A percentile compares a stretch with the other conserved stretches of the same genome.
phyloP scores from a whole-genome alignment of 64 coral and sea anemone species.

The Porites lutea region DNA sequence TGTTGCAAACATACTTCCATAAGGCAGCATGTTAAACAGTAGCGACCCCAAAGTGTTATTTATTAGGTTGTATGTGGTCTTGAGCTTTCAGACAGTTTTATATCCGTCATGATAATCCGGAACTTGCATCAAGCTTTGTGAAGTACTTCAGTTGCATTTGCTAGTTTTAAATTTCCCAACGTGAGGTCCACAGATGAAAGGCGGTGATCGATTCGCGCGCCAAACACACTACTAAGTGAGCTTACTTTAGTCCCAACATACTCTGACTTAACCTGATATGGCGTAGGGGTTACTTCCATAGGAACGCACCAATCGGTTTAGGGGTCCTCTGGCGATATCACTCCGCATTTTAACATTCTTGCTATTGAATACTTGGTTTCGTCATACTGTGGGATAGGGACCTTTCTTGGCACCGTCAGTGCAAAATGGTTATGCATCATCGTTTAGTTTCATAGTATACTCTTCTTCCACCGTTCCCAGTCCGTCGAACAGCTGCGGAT shows the following conservation, averaged over 20 bases:
- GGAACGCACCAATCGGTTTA: slow-evolving; percentile 52
- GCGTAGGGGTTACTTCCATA: slow-evolving; percentile 27
- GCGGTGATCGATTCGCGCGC: neutral
- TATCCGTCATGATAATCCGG: slow-evolving; percentile 34
- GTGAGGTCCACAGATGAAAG: slow-evolving; percentile 15
- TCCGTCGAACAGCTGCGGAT: slow-evolving; percentile 62
- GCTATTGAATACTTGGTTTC: neutral
- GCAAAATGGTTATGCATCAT: slow-evolving; percentile 54
- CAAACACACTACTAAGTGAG: slow-evolving; percentile 10
- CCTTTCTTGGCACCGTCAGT: slow-evolving; percentile 66
- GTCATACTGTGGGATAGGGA: slow-evolving; percentile 48
- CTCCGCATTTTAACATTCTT: neutral
- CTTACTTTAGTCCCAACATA: slow-evolving; percentile 11
- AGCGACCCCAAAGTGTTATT: neutral
- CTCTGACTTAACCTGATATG: slow-evolving; percentile 34
- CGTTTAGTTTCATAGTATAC: slow-evolving; percentile 55
- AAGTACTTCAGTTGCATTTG: neutral
- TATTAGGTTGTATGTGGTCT: neutral
- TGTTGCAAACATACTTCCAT: neutral
- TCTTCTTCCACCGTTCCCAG: slow-evolving; percentile 53
- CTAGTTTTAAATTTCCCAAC: neutral
- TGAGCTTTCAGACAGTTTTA: neutral
- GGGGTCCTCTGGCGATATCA: neutral
- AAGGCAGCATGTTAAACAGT: neutral
- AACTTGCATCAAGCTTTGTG: slow-evolving; percentile 38